Conservation (phyloP, 2,888 invertebrate genomes). For the Parnassius glacialis region DNA sequence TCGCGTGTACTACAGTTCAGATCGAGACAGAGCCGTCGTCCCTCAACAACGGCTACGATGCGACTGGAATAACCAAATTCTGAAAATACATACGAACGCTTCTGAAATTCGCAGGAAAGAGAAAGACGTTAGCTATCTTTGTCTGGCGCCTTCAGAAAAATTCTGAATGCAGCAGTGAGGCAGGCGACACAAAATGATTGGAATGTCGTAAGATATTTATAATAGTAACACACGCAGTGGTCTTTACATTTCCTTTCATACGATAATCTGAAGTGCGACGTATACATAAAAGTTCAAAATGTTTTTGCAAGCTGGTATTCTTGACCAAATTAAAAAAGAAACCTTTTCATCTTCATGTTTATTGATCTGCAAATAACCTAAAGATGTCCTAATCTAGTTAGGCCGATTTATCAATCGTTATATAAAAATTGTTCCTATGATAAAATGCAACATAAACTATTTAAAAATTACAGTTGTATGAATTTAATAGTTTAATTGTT, state of each 20-base stretch:
- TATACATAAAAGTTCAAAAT: too few relatives aligned
- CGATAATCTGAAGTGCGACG: not conserved
- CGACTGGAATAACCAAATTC: slow-evolving; percentile 28
- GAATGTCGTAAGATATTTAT: slow-evolving; percentile 26
- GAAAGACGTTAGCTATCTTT: slow-evolving; percentile 9
- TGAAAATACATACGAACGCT: slow-evolving; percentile 30
- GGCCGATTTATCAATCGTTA: too few relatives aligned
- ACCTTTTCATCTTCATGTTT: too few relatives aligned
- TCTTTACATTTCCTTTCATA: slow-evolving; percentile 14
- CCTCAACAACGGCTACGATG: slow-evolving; percentile 5
- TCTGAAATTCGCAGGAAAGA: slow-evolving; percentile 23
- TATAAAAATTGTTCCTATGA: too few relatives aligned
- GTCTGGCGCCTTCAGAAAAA: slow-evolving; percentile 28
- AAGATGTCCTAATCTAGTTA: too few relatives aligned
- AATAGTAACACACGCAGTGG: slow-evolving; percentile 8
- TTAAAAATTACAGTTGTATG: too few relatives aligned
- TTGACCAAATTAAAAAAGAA: too few relatives aligned
- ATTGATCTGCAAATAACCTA: too few relatives aligned
- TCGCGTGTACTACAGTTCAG: slow-evolving; percentile 7
- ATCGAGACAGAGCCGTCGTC: not conserved
- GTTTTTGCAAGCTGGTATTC: too few relatives aligned
- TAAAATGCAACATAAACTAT: too few relatives aligned
- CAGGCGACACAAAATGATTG: slow-evolving; percentile 27
- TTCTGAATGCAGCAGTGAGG: slow-evolving; percentile 29
- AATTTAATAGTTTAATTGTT: too few relatives aligned